A percentile compares a stretch with the other conserved stretches of the same genome.
Evolutionary conservation across 2,888 invertebrate species (phyloP).

Genomic region (Drosophila multiciliata): DNA sequence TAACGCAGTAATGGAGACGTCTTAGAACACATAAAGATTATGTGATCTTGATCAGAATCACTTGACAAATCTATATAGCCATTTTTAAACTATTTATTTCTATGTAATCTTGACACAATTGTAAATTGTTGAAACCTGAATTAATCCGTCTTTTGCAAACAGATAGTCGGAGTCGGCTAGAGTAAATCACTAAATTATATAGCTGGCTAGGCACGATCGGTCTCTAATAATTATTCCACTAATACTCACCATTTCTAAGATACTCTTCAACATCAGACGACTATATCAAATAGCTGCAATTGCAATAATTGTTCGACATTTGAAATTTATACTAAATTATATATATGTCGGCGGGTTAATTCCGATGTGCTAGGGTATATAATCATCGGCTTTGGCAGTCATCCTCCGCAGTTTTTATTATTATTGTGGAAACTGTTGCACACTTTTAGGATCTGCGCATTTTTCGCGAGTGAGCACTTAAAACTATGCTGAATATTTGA

Average conservation of each 20-base stretch:
- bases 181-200: background rate
- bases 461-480: conserved; percentile 69
- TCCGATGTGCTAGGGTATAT: background rate
- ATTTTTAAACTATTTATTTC: background rate
- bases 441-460: conserved; percentile 70
- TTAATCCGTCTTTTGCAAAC: background rate
- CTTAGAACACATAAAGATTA: background rate
- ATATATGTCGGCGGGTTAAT: background rate
- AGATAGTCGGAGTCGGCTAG: background rate
- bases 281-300: background rate
- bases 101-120: background rate
- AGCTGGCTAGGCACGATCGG: background rate
- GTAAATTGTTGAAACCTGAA: background rate
- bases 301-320: background rate
- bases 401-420: background rate
- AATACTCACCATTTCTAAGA: background rate
- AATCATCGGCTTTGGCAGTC: background rate
- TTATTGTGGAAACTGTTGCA: conserved; percentile 36
- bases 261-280: background rate
- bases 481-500: conserved; percentile 74
- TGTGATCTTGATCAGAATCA: background rate
- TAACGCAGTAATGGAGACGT: background rate
- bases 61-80: background rate
- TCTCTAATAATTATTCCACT: background rate
- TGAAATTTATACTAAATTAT: background rate